Percentiles rank a stretch among this genome's conserved stretches.
Conservation (phyloP, 92 coral and sea anemone species). For the Muricea muricata region DNA sequence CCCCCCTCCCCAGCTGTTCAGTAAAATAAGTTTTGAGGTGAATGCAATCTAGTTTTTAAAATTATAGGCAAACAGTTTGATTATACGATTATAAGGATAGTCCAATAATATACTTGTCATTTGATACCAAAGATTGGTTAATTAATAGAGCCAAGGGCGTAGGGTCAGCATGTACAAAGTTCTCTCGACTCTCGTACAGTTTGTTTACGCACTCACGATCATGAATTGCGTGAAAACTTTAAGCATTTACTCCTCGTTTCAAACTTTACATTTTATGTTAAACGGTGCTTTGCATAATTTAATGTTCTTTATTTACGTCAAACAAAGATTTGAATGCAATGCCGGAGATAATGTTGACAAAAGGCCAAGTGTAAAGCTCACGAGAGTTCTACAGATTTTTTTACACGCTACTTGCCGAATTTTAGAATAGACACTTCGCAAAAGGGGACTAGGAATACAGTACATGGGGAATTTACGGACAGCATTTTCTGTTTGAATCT, state of each 20-base stretch:
- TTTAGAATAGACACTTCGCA: background rate
- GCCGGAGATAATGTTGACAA: background rate
- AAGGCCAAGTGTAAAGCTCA: background rate
- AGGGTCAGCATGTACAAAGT: background rate
- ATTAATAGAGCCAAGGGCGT: background rate
- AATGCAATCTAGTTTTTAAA: background rate
- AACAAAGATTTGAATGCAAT: background rate
- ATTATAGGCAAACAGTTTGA: background rate
- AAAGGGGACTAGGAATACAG: background rate
- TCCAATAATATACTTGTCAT: background rate
- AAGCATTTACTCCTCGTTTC: background rate
- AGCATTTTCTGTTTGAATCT: background rate
- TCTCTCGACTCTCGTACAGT: too few relatives aligned
- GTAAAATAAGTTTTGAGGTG: background rate
- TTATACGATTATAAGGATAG: background rate
- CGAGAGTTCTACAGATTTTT: background rate
- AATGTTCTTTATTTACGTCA: background rate
- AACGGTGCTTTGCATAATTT: conserved; percentile 1
- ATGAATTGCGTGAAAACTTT: too few relatives aligned
- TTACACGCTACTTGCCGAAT: background rate
- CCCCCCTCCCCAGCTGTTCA: background rate
- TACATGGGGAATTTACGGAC: background rate
- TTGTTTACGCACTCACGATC: too few relatives aligned
- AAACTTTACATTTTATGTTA: background rate
- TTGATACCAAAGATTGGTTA: background rate